These are phyloP conservation scores for Saccopteryx bilineata DNA, from an alignment of 2,113 vertebrate species.

Conservation along the genomic window DNA sequence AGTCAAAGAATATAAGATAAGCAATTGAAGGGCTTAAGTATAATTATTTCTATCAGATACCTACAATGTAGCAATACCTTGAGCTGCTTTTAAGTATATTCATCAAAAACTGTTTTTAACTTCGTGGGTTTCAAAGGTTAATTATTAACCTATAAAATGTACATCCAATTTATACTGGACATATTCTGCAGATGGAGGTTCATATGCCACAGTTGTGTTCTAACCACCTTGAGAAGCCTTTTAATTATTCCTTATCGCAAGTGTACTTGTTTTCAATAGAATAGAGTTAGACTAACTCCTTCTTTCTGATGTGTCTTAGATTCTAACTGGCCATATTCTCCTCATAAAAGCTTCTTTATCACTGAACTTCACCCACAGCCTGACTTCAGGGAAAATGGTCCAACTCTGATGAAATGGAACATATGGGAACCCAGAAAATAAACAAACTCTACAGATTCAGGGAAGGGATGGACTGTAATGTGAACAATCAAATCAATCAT, in stretches of 20 bases:
- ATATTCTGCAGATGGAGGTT: background rate
- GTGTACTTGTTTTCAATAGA: background rate
- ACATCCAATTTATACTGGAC: background rate
- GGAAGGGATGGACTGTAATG: background rate
- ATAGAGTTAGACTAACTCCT: background rate
- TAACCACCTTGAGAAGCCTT: background rate
- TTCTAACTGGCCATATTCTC: background rate
- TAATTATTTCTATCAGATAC: background rate
- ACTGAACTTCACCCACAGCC: background rate
- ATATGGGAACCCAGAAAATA: background rate
- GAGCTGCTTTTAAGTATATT: background rate
- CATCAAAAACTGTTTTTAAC: background rate
- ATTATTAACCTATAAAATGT: background rate
- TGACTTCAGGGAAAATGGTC: background rate
- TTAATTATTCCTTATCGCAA: background rate
- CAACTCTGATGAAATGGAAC: background rate
- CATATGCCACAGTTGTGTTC: background rate
- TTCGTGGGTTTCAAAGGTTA: background rate
- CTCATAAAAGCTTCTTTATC: background rate
- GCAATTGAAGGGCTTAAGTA: background rate
- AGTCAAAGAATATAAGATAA: background rate
- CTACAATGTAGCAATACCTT: background rate
- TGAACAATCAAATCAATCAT: constrained; percentile 66
- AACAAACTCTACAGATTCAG: background rate
- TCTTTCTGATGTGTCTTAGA: background rate